phyloP scores from a whole-genome alignment of 2,888 invertebrate species.

The Galerucella pusilla region DNA sequence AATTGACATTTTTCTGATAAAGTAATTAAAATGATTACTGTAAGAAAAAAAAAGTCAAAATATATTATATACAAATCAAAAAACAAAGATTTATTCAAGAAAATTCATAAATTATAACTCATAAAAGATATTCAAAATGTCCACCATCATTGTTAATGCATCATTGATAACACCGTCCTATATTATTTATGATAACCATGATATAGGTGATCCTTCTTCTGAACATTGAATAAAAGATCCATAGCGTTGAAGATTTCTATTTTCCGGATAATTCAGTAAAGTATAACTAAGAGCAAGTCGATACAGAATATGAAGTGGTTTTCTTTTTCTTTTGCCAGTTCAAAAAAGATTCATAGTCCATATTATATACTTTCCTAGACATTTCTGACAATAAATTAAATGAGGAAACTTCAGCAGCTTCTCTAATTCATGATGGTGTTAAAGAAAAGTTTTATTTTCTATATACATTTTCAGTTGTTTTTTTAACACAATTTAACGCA shows the following conservation, averaged over 20 bases:
- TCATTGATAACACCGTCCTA: too few relatives aligned
- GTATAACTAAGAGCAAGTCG: not conserved
- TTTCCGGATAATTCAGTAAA: slow-evolving; percentile 2
- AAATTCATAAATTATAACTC: too few relatives aligned
- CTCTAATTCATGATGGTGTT: not conserved
- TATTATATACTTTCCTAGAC: slow-evolving; percentile 6
- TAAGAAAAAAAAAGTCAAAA: too few relatives aligned
- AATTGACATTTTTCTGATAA: too few relatives aligned
- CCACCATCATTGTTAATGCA: too few relatives aligned
- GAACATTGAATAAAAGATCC: not conserved
- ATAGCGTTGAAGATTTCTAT: not conserved
- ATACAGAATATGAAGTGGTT: not conserved
- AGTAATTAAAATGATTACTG: too few relatives aligned
- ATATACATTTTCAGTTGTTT: not conserved
- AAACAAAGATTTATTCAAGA: too few relatives aligned
- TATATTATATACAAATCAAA: too few relatives aligned
- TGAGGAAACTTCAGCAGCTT: not conserved
- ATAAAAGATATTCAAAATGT: too few relatives aligned
- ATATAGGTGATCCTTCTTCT: too few relatives aligned
- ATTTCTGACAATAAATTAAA: not conserved
- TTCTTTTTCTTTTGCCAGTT: slow-evolving; percentile 2
- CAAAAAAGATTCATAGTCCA: slow-evolving; percentile 4
- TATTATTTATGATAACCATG: too few relatives aligned
- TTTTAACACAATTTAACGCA: not conserved
- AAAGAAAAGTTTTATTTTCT: not conserved